phyloP scores from a whole-genome alignment of 2,888 invertebrate genomes.

The Phasia obesa region DNA sequence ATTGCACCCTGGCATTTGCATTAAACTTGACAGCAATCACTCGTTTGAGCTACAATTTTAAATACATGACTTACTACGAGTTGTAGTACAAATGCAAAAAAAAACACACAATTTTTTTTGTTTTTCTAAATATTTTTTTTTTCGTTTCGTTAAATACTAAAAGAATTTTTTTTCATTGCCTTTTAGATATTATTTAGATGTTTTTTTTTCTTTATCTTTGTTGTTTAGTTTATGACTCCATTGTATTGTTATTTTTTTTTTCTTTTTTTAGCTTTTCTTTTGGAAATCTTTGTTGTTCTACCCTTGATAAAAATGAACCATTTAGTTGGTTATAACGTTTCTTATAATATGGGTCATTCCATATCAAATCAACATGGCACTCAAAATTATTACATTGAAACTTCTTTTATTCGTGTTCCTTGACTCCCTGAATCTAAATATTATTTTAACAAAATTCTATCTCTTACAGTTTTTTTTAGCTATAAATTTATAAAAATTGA shows the following conservation, averaged over 20 bases:
- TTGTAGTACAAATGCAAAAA: constrained; percentile 7
- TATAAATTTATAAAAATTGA: too few relatives aligned
- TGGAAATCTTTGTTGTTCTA: constrained; percentile 3
- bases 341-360: too few relatives aligned
- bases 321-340: background rate
- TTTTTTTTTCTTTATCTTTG: background rate
- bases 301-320: constrained; percentile 9
- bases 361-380: too few relatives aligned
- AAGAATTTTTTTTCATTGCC: background rate
- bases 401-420: too few relatives aligned
- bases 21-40: constrained; percentile 71
- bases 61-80: constrained; percentile 46
- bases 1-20: constrained; percentile 71
- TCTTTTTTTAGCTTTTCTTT: background rate
- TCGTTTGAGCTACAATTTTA: constrained; percentile 58
- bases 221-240: constrained; percentile 40
- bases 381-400: too few relatives aligned
- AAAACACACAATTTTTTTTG: background rate
- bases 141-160: background rate
- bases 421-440: too few relatives aligned
- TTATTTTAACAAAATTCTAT: too few relatives aligned
- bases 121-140: constrained; percentile 4
- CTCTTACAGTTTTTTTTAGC: too few relatives aligned
- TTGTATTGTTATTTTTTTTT: background rate
- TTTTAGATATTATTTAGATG: background rate